Evolutionary conservation across 2,888 invertebrate genomes (phyloP).

Genomic region (Diloba caeruleocephala): DNA sequence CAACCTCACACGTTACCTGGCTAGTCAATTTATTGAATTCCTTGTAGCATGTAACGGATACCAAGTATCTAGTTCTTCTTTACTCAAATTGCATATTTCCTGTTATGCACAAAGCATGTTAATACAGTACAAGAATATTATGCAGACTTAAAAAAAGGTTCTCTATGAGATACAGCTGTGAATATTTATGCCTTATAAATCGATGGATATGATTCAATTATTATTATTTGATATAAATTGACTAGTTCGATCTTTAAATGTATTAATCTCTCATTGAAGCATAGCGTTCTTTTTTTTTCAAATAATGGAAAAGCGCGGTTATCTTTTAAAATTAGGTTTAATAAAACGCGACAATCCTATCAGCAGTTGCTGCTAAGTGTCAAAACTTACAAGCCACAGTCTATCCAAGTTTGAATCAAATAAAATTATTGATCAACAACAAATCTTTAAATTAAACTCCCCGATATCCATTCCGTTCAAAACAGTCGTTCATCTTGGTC

Average conservation of each 20-base stretch:
- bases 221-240: no score
- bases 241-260: no score
- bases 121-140: constrained; percentile 1
- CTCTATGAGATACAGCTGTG: no score
- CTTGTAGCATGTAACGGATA: constrained; percentile 44
- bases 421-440: constrained; percentile 6
- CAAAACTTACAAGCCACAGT: no score
- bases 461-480: constrained; percentile 25
- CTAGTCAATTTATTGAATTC: constrained; percentile 33
- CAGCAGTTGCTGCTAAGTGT: no score
- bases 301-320: no score
- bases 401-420: neutral
- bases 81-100: constrained; percentile 44
- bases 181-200: no score
- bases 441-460: constrained; percentile 12
- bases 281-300: no score
- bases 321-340: no score
- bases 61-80: constrained; percentile 30
- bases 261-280: no score
- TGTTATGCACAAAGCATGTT: constrained; percentile 23
- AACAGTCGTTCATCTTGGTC: constrained; percentile 34
- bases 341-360: no score
- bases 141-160: neutral
- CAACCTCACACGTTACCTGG: constrained; percentile 13
- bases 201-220: no score